Conservation (phyloP, 35 echinoderm and acorn worm genomes). For the Nesometra sesokonis region DNA sequence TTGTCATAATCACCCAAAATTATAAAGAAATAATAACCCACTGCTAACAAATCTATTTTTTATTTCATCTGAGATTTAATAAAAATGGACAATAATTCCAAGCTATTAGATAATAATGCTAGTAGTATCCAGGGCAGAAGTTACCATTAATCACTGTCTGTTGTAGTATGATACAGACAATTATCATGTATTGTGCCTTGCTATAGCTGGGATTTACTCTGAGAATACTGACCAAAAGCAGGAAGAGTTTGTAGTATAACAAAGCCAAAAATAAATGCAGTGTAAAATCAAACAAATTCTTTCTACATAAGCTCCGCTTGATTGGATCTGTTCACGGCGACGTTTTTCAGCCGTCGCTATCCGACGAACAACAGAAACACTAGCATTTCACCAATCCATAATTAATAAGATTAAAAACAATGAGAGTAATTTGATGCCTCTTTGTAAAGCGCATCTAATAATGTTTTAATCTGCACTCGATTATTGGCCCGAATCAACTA, state of each 20-base stretch:
- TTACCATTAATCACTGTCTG: not conserved
- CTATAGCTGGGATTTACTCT: not conserved
- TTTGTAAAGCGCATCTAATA: not conserved
- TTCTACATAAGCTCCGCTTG: not conserved
- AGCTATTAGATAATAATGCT: not conserved
- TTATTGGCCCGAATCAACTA: not conserved
- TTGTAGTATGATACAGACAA: not conserved
- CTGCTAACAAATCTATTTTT: not conserved
- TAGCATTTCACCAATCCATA: not conserved
- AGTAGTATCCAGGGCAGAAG: not conserved
- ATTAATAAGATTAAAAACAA: constrained; percentile 1
- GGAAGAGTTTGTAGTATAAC: not conserved
- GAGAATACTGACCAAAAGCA: not conserved
- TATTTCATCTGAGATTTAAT: not conserved
- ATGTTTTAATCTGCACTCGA: not conserved
- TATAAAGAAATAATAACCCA: not conserved
- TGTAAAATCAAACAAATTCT: not conserved
- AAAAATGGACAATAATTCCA: not conserved
- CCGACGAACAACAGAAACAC: not conserved
- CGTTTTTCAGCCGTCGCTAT: not conserved
- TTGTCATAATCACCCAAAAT: not conserved
- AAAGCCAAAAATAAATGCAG: not conserved
- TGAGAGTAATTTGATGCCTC: not conserved
- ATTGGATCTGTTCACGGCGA: not conserved
- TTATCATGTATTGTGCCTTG: not conserved